Percentiles rank a stretch among this genome's conserved stretches.
phyloP scores from a whole-genome alignment of 2,113 vertebrate genomes.

The Rousettus leschenaultii region DNA sequence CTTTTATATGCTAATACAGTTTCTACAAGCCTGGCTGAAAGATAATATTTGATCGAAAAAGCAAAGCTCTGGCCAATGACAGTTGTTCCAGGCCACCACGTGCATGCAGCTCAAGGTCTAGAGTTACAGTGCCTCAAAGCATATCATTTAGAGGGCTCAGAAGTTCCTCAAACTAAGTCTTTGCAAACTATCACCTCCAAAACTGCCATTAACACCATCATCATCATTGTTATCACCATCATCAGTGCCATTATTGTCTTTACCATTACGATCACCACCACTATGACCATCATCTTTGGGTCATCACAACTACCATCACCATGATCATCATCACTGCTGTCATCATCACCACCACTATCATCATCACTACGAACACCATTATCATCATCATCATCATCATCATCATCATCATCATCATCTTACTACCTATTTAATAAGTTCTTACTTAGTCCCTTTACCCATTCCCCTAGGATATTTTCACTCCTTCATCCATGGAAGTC shows the following conservation, averaged over 20 bases:
- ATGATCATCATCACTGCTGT: not conserved
- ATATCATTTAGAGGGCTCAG: not conserved
- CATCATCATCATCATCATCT: not conserved
- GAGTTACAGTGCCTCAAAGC: not conserved
- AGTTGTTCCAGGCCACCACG: not conserved
- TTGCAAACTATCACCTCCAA: not conserved
- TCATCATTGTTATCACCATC: not conserved
- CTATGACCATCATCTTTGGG: not conserved
- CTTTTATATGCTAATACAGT: not conserved
- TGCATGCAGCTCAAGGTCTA: not conserved
- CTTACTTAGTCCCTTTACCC: not conserved
- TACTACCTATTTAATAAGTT: not conserved
- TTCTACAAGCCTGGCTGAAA: not conserved
- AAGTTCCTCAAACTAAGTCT: not conserved
- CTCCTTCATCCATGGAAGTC: not conserved
- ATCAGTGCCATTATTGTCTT: not conserved
- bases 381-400: not conserved
- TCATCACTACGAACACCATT: too few species aligned
- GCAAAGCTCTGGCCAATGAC: not conserved
- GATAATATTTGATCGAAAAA: not conserved
- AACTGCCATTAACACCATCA: not conserved
- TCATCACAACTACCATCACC: not conserved
- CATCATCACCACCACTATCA: not conserved
- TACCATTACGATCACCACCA: not conserved
- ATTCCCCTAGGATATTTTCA: not conserved